A percentile compares a stretch with the other conserved stretches of the same genome.
phyloP scores from a whole-genome alignment of 2,888 invertebrate genomes.

The Polymixis lichenea region DNA sequence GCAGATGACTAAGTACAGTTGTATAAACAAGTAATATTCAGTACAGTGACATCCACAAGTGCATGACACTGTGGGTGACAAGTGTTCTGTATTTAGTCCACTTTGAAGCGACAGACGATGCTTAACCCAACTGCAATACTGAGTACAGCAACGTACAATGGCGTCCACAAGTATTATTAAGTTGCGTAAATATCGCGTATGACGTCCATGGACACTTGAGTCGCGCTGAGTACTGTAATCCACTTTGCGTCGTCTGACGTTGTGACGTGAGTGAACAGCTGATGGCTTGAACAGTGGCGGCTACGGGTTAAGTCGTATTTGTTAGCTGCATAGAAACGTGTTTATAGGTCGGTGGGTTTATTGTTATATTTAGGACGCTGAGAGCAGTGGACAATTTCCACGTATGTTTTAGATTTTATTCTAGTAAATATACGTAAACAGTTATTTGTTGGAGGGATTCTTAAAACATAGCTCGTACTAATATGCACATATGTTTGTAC shows the following conservation, averaged over 20 bases:
- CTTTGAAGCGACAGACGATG: constrained; percentile 8
- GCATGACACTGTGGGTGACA: constrained; percentile 7
- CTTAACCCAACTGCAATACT: constrained; percentile 19
- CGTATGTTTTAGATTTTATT: not conserved
- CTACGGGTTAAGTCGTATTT: constrained; percentile 37
- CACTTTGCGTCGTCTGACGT: constrained; percentile 59
- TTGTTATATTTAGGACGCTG: not conserved
- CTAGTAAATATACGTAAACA: not conserved
- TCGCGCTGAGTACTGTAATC: constrained; percentile 62
- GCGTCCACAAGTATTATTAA: constrained; percentile 42
- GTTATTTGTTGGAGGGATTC: not conserved
- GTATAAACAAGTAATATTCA: not conserved
- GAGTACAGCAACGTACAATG: constrained; percentile 31
- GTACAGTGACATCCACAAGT: constrained; percentile 16
- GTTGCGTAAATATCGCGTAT: constrained; percentile 55
- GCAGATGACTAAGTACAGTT: not conserved
- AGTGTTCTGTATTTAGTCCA: constrained; percentile 19
- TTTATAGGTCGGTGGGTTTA: constrained; percentile 29
- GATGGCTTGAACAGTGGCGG: constrained; percentile 36
- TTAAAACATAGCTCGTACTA: not conserved
- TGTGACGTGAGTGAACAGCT: constrained; percentile 60
- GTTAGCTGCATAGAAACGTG: constrained; percentile 18
- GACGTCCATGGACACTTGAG: constrained; percentile 64
- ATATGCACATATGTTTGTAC: not conserved
- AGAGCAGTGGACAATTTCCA: not conserved